Evolutionary conservation across 35 echinoderm and acorn worm species (phyloP).

Genomic region (Apostichopus parvimensis): DNA sequence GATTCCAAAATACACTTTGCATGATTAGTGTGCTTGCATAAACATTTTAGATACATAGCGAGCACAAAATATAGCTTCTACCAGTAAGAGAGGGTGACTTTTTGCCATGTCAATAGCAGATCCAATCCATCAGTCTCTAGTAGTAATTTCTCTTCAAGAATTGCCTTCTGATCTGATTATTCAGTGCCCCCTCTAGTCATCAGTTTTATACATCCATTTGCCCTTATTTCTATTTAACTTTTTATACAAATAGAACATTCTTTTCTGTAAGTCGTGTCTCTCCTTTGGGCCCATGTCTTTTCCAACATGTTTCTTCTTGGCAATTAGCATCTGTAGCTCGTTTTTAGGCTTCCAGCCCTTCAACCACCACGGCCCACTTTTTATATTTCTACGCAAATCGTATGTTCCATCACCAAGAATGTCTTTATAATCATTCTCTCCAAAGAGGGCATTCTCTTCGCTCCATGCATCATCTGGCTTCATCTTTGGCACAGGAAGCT

Average conservation of each 20-base stretch:
- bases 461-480: constrained; percentile 74
- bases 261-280: constrained; percentile 71
- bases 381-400: constrained; percentile 76
- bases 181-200: constrained; percentile 7
- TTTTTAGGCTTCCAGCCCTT: constrained; percentile 79
- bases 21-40: too few species aligned
- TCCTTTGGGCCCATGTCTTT: constrained; percentile 71
- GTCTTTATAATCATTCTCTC: constrained; percentile 99
- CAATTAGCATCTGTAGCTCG: constrained; percentile 74
- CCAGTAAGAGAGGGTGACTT: too few species aligned
- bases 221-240: constrained; percentile 85
- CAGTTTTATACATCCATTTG: constrained; percentile 63
- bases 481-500: constrained; percentile 74
- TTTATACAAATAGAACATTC: constrained; percentile 84
- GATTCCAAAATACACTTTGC: too few species aligned
- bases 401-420: constrained; percentile 93
- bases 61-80: too few species aligned
- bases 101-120: too few species aligned
- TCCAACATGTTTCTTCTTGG: constrained; percentile 74
- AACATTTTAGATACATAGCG: too few species aligned
- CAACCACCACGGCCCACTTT: constrained; percentile 87
- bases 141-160: too few species aligned
- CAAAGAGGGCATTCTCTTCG: constrained; percentile 83
- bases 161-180: too few species aligned
- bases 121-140: too few species aligned